A percentile compares a stretch with the other conserved stretches of the same genome.
Conservation (phyloP, 2,113 vertebrate genomes). For the Pedetes capensis region DNA sequence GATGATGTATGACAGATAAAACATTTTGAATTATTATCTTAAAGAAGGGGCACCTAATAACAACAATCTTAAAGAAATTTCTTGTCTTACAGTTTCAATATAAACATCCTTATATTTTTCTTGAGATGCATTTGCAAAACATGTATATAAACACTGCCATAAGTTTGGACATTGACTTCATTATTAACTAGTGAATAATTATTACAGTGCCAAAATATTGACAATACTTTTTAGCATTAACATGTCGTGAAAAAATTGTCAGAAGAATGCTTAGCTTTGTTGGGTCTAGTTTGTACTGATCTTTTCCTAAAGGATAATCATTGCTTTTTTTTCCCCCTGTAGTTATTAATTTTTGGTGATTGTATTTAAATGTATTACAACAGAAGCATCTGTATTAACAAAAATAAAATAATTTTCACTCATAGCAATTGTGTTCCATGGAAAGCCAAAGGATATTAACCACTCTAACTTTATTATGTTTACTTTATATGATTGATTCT, state of each 20-base stretch:
- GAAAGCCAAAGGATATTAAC: not conserved
- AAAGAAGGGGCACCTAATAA: too few species aligned
- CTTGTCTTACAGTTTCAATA: not conserved
- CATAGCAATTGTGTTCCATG: not conserved
- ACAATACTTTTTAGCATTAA: not conserved
- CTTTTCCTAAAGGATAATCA: not conserved
- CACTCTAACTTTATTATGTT: not conserved
- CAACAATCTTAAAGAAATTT: too few species aligned
- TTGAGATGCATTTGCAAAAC: not conserved
- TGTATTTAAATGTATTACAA: not conserved
- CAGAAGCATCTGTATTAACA: not conserved
- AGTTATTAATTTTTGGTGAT: not conserved
- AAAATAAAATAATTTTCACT: not conserved
- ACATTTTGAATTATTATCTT: not conserved
- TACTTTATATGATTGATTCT: not conserved
- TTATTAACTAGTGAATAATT: not conserved
- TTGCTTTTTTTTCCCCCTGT: not conserved
- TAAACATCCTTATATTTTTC: not conserved
- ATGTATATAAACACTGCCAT: not conserved
- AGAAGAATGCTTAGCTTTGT: not conserved
- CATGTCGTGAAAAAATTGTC: not conserved
- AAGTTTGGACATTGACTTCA: not conserved
- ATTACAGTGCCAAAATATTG: not conserved
- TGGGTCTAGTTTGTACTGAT: not conserved
- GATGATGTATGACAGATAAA: not conserved